Base-by-base conservation (phyloP, 2,113 vertebrate genomes). In the Columbina picui region DNA sequence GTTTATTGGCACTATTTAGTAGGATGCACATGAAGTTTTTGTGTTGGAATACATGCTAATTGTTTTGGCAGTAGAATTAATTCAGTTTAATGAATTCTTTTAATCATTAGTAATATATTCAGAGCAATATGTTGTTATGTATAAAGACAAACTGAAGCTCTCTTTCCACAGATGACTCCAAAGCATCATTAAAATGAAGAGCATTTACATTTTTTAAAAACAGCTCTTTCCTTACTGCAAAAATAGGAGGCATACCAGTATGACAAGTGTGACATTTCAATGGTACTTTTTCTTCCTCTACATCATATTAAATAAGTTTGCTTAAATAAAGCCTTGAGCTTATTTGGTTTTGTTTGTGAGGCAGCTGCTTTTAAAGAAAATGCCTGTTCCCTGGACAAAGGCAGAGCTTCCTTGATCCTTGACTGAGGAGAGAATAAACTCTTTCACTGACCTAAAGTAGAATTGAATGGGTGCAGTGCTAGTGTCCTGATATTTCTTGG, bases 101-200 rank as follows among this genome's bases (percentile, higher is more conserved):
- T 94, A 93, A 90, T 93, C 49, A 93, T 87, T 92, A 94, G 68
- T 92, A 75, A 94, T 91, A 67, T 78, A 87, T 93, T 95, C 94
- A 87, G 56, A 90, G 76, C 86, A 94, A 78, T 94, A 75, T 94
- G 91, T 81, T 96, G 81, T 89, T 95, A 78, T 78, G 60, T 89
- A 56, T 94, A 36, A 92, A 84, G 91, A 52, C 34, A 94, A 94
- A 78, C 47, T 77, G 86, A 93, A 94, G 34, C 71, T 74, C 79
- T 95, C 5, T 8, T 87, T 95, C 41, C 57, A 61, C 74, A 89
- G 53, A 93, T 93, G 49, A 93, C n/a, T 92, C 77, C 45, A 88
- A 84, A 93, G 30, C 52, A 57, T 85, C 79, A 52, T 90, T 91
- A 85, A 88, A 88, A 38, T 84, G 49, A 83, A 68, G 27, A 80